These are phyloP conservation scores for Zosterops hypoxanthus DNA, from an alignment of 2,113 vertebrate species.

Conservation along the genomic window DNA sequence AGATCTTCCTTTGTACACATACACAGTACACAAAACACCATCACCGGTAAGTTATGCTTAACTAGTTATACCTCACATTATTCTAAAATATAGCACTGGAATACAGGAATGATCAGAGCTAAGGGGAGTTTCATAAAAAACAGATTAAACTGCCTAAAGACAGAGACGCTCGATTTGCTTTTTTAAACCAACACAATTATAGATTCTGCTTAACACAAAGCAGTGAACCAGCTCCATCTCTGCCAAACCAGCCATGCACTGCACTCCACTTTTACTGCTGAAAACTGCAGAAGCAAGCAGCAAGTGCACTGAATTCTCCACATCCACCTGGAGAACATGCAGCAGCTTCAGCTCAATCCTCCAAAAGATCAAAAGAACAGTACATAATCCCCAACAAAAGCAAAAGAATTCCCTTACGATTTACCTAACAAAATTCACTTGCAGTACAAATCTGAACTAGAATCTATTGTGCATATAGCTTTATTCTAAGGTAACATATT, in stretches of 20 bases:
- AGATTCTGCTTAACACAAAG: neutral
- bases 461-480: neutral
- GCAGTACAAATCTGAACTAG: neutral
- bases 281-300: neutral
- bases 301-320: neutral
- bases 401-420: neutral
- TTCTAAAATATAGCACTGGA: neutral
- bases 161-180: neutral
- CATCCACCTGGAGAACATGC: neutral
- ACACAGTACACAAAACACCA: neutral
- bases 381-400: neutral
- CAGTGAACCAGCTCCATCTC: neutral
- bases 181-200: neutral
- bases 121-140: neutral
- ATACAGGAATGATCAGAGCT: neutral
- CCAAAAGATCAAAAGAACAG: neutral
- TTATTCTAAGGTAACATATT: neutral
- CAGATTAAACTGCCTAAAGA: neutral
- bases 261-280: neutral
- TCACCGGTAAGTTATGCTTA: neutral
- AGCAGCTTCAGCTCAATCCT: neutral
- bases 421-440: neutral
- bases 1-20: neutral
- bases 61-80: neutral
- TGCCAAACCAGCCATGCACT: neutral